phyloP scores from a whole-genome alignment of 1,140 invertebrate species.

The Lutraria rhynchaena region DNA sequence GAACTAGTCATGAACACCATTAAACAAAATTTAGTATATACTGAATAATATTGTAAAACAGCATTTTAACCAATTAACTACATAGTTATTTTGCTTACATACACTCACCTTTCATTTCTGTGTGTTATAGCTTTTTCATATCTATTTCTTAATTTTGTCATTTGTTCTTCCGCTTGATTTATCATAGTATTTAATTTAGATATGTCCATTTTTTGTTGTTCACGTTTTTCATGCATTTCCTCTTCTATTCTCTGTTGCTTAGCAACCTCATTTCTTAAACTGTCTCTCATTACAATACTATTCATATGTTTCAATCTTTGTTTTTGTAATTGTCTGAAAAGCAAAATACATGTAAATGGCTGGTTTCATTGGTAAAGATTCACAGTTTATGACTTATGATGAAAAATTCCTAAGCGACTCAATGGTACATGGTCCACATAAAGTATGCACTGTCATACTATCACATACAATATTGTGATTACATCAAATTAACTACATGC shows the following conservation, averaged over 20 bases:
- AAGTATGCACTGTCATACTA: too few relatives aligned
- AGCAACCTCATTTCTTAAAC: conserved; percentile 80
- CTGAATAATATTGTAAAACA: not conserved
- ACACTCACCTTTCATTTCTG: conserved; percentile 77
- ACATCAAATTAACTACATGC: too few relatives aligned
- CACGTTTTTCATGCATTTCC: conserved; percentile 79
- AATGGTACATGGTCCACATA: too few relatives aligned
- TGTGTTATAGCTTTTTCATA: conserved; percentile 80
- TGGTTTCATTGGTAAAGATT: too few relatives aligned
- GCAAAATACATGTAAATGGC: conserved; percentile 1
- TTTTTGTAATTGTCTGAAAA: conserved; percentile 79
- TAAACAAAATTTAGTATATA: not conserved
- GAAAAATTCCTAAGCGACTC: too few relatives aligned
- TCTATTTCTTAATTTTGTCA: conserved; percentile 79
- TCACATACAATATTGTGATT: too few relatives aligned
- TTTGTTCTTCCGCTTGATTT: conserved; percentile 81
- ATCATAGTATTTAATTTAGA: conserved; percentile 81
- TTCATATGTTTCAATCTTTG: conserved; percentile 79
- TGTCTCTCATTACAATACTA: conserved; percentile 80
- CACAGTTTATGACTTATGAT: too few relatives aligned
- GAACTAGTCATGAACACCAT: too few relatives aligned
- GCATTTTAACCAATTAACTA: not conserved
- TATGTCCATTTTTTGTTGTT: conserved; percentile 82
- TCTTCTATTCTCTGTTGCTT: conserved; percentile 80
- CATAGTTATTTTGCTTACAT: not conserved